A percentile compares a stretch with the other conserved stretches of the same genome.
These are phyloP conservation scores for Bellardia pandia DNA, from an alignment of 2,888 invertebrate species.

Conservation along the genomic window DNA sequence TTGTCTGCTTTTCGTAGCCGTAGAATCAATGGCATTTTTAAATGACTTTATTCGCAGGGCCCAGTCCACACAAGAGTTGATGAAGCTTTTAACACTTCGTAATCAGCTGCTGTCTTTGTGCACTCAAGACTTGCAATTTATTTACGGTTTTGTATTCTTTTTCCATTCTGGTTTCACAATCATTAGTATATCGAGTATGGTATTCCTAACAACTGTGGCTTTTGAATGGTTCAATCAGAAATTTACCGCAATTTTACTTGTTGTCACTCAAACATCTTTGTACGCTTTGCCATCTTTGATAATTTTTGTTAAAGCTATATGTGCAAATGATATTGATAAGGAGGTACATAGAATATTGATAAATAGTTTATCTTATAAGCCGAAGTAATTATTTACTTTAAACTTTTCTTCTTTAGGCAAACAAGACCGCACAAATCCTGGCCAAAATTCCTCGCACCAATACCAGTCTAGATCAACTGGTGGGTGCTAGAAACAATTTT, in stretches of 20 bases:
- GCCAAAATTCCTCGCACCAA: slow-evolving; percentile 77
- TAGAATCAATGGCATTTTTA: not conserved
- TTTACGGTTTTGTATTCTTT: slow-evolving; percentile 26
- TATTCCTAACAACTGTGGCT: slow-evolving; percentile 29
- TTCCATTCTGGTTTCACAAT: slow-evolving; percentile 32
- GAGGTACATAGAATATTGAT: too few relatives aligned
- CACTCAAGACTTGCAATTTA: not conserved
- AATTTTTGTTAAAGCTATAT: slow-evolving; percentile 48
- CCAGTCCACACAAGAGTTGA: not conserved
- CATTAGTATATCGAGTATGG: slow-evolving; percentile 15
- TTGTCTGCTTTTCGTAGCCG: slow-evolving; percentile 4
- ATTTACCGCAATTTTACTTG: not conserved
- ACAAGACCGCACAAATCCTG: slow-evolving; percentile 79
- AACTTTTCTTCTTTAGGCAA: slow-evolving; percentile 76
- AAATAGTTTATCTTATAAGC: not conserved
- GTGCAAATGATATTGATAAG: slow-evolving; percentile 43
- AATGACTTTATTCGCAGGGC: not conserved
- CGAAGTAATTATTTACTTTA: not conserved
- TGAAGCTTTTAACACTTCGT: slow-evolving; percentile 3
- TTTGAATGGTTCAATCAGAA: not conserved
- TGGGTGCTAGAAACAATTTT: slow-evolving; percentile 58
- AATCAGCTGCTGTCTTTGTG: slow-evolving; percentile 33
- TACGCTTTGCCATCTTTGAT: slow-evolving; percentile 41
- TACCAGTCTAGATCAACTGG: slow-evolving; percentile 78
- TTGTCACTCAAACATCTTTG: not conserved